Conservation (phyloP, 1,140 invertebrate genomes). For the Scylla paramamosain region DNA sequence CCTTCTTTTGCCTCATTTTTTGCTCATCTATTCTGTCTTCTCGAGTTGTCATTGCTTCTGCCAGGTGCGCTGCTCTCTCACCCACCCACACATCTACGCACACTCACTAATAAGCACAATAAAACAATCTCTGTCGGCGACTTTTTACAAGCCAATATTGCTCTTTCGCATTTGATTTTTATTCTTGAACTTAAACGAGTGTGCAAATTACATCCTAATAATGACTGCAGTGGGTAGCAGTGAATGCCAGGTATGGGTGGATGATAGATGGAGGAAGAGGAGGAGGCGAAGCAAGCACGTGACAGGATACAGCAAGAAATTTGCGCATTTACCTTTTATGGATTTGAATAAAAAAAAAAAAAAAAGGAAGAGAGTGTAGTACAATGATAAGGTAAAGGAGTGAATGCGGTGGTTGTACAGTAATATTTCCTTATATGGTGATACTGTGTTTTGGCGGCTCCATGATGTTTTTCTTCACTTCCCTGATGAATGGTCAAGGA, state of each 20-base stretch:
- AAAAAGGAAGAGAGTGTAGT: constrained; percentile 8
- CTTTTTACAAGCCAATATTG: background rate
- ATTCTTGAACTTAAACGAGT: background rate
- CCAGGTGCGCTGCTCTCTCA: background rate
- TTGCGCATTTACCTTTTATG: too few relatives aligned
- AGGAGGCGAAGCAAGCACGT: background rate
- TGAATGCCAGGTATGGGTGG: background rate
- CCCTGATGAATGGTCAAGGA: background rate
- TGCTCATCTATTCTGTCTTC: background rate
- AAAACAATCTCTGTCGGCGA: too few relatives aligned
- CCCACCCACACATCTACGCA: background rate
- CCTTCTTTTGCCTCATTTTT: background rate
- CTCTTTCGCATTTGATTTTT: background rate
- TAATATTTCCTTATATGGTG: background rate
- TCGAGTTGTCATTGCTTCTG: background rate
- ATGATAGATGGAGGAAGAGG: too few relatives aligned
- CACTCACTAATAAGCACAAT: background rate
- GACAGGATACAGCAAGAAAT: too few relatives aligned
- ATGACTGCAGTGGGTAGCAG: background rate
- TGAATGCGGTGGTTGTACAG: background rate
- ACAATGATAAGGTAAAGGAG: background rate
- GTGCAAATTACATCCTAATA: background rate
- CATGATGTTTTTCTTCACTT: background rate
- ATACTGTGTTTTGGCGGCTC: background rate
- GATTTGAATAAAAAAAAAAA: background rate